A percentile compares a stretch with the other conserved stretches of the same genome.
Evolutionary conservation across 2,888 invertebrate species (phyloP).

Genomic region (Folsomia manolachei): DNA sequence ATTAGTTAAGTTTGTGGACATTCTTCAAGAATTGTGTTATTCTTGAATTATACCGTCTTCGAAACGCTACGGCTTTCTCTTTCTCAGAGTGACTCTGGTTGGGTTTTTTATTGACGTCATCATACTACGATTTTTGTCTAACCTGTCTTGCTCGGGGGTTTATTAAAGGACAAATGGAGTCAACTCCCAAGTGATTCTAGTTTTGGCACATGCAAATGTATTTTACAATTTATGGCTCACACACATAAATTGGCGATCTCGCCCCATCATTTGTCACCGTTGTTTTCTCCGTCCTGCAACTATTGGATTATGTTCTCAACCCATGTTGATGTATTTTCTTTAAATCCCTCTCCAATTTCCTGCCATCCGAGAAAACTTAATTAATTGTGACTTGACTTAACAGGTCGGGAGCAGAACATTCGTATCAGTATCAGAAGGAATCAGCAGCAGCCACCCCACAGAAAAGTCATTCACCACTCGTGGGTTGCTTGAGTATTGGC

Average conservation of each 20-base stretch:
- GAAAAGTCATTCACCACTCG: constrained; percentile 38
- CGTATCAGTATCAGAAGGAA: constrained; percentile 37
- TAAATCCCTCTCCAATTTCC: not conserved
- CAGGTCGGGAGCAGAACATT: constrained; percentile 44
- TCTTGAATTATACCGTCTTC: too few relatives aligned
- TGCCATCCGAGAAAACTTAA: constrained; percentile 8
- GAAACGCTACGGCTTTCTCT: too few relatives aligned
- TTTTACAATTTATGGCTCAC: too few relatives aligned
- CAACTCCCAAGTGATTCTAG: too few relatives aligned
- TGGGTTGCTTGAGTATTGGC: constrained; percentile 25
- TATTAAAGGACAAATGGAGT: too few relatives aligned
- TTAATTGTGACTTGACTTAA: constrained; percentile 14
- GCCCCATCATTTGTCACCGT: not conserved
- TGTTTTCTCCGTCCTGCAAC: not conserved
- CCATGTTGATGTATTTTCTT: not conserved
- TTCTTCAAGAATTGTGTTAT: too few relatives aligned
- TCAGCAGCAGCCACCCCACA: constrained; percentile 23
- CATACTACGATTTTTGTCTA: too few relatives aligned
- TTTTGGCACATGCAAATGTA: too few relatives aligned
- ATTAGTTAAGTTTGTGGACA: too few relatives aligned
- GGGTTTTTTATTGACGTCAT: too few relatives aligned
- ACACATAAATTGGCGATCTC: not conserved
- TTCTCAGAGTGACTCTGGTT: too few relatives aligned
- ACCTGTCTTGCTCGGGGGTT: too few relatives aligned
- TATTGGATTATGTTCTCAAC: not conserved